Percentiles rank a stretch among this genome's conserved stretches.
These are phyloP conservation scores for Melanotaenia pygmaea DNA, from an alignment of 2,797 vertebrate species.

Conservation along the genomic window DNA sequence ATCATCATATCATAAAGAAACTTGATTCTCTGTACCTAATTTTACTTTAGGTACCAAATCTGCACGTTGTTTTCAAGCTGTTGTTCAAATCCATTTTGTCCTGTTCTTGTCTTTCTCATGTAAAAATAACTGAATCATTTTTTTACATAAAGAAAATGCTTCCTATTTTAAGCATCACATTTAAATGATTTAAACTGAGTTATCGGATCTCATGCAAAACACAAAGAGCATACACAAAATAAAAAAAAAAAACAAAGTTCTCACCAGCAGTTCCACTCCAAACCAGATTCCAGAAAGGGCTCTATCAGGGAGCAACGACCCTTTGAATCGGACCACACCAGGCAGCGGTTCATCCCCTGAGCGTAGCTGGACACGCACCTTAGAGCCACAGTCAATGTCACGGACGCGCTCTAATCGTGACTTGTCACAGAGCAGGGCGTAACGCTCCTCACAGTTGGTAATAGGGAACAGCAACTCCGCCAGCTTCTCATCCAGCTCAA, in stretches of 20 bases:
- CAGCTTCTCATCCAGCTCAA: slow-evolving; percentile 93
- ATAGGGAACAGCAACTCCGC: slow-evolving; percentile 97
- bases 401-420: slow-evolving; percentile 88
- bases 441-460: slow-evolving; percentile 96
- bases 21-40: neutral
- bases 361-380: slow-evolving; percentile 93
- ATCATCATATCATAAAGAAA: neutral
- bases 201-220: neutral
- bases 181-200: neutral
- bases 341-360: slow-evolving; percentile 92
- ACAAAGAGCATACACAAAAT: neutral
- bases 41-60: slow-evolving; percentile 12
- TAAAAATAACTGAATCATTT: neutral
- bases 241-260: slow-evolving; percentile 49
- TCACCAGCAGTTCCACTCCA: slow-evolving; percentile 97
- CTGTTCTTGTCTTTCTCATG: neutral
- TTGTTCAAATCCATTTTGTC: neutral
- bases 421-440: slow-evolving; percentile 90
- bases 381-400: slow-evolving; percentile 92
- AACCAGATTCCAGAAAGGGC: slow-evolving; percentile 95
- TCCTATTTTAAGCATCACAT: neutral
- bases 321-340: slow-evolving; percentile 95
- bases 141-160: neutral
- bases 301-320: slow-evolving; percentile 92
- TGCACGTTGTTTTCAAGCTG: neutral